Percentiles rank a stretch among this genome's conserved stretches.
Conservation (phyloP, 2,113 vertebrate species). For the Tachysurus vachellii region DNA sequence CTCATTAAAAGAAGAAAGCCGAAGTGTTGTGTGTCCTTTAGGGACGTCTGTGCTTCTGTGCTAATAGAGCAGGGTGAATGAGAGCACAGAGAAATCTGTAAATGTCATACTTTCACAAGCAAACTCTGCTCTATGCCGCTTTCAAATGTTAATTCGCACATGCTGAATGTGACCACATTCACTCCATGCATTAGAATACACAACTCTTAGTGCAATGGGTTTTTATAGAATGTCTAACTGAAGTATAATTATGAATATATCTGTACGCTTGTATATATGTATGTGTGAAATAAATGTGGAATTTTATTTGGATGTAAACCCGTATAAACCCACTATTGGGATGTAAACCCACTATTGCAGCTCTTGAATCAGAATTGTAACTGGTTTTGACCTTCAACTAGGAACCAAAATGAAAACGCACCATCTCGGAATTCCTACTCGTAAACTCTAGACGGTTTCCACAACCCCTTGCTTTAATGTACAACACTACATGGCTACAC, state of each 20-base stretch:
- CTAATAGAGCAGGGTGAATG: conserved; percentile 45
- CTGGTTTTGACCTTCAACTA: background rate
- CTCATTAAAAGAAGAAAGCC: conserved; percentile 39
- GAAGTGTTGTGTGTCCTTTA: conserved; percentile 24
- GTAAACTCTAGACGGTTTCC: background rate
- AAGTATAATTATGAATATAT: background rate
- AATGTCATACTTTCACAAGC: conserved; percentile 47
- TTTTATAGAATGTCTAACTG: background rate
- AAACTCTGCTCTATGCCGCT: background rate
- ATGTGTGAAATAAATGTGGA: background rate
- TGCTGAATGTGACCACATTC: conserved; percentile 26
- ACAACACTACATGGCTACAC: background rate
- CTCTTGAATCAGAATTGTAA: background rate
- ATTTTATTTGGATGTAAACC: background rate
- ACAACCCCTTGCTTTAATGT: background rate
- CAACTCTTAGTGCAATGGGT: background rate
- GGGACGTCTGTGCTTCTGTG: conserved; percentile 27
- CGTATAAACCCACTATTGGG: background rate
- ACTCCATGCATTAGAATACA: conserved; percentile 3
- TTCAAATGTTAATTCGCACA: conserved; percentile 46
- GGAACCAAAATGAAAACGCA: background rate
- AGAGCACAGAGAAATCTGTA: conserved; percentile 46
- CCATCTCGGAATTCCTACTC: background rate
- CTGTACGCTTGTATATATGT: background rate
- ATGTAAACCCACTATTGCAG: background rate